A percentile compares a stretch with the other conserved stretches of the same genome.
Evolutionary conservation across 2,888 invertebrate species (phyloP).

Genomic region (Taphrorychus bicolor): DNA sequence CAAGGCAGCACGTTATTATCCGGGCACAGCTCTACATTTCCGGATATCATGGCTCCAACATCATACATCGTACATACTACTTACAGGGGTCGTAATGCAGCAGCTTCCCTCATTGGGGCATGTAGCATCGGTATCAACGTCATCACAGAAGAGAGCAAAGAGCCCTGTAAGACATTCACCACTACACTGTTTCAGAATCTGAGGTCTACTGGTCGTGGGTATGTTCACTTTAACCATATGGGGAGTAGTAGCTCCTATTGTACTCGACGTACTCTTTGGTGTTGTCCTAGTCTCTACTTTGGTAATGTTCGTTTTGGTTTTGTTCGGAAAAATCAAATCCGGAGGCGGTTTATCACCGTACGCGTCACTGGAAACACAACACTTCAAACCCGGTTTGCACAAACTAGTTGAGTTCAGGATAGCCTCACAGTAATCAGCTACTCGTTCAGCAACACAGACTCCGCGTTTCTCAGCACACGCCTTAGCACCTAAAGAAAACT

Average conservation of each 20-base stretch:
- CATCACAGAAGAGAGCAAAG: slow-evolving; percentile 85
- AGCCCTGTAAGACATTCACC: slow-evolving; percentile 87
- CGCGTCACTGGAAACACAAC: slow-evolving; percentile 81
- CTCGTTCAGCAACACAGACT: slow-evolving; percentile 81
- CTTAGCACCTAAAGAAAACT: slow-evolving; percentile 48
- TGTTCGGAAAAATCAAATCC: slow-evolving; percentile 76
- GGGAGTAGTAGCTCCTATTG: slow-evolving; percentile 42
- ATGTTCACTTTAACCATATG: slow-evolving; percentile 41
- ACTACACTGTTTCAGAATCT: slow-evolving; percentile 70
- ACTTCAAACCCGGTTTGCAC: slow-evolving; percentile 77
- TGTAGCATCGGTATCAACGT: slow-evolving; percentile 78
- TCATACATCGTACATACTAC: no score
- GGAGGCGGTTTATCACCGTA: slow-evolving; percentile 75
- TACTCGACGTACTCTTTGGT: slow-evolving; percentile 54
- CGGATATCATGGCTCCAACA: no score
- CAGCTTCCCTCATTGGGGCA: slow-evolving; percentile 81
- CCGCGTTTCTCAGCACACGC: slow-evolving; percentile 70
- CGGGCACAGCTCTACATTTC: no score
- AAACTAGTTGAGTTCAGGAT: slow-evolving; percentile 76
- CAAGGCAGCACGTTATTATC: no score
- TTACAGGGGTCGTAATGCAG: slow-evolving; percentile 71
- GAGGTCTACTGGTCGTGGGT: slow-evolving; percentile 57
- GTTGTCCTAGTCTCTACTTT: slow-evolving; percentile 54
- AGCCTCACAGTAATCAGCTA: slow-evolving; percentile 87
- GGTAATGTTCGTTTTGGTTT: slow-evolving; percentile 62